A percentile compares a stretch with the other conserved stretches of the same genome.
Conservation (phyloP, 2,113 vertebrate species). For the Columba livia region DNA sequence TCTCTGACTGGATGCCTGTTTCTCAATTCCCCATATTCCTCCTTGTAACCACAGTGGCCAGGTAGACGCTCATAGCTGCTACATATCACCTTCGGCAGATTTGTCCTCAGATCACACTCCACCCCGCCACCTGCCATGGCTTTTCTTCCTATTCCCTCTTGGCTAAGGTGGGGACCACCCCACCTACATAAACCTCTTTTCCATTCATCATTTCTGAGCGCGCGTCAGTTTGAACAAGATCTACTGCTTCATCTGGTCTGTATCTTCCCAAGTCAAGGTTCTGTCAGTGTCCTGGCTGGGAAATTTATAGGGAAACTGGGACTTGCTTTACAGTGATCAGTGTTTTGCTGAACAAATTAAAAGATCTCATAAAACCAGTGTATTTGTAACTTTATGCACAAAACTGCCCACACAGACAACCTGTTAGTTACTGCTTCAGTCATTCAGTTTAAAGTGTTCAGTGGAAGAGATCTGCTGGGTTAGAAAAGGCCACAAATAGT, state of each 20-base stretch:
- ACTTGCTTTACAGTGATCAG: constrained; percentile 27
- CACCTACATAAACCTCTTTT: not conserved
- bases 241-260: constrained; percentile 30
- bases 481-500: constrained; percentile 71
- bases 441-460: constrained; percentile 24
- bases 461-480: constrained; percentile 66
- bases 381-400: constrained; percentile 17
- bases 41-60: not conserved
- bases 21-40: not conserved
- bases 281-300: constrained; percentile 35
- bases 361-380: constrained; percentile 39
- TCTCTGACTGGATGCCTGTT: not conserved
- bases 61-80: not conserved
- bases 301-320: constrained; percentile 39
- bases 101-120: not conserved
- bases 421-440: constrained; percentile 9
- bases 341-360: constrained; percentile 44
- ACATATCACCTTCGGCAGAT: not conserved
- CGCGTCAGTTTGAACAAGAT: not conserved
- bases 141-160: not conserved
- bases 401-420: not conserved
- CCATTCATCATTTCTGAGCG: not conserved
- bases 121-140: not conserved
- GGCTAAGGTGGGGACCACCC: not conserved
- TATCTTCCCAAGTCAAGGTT: not conserved